Conservation (phyloP, 2,888 invertebrate species). For the Trypoxylon attenuatum region DNA sequence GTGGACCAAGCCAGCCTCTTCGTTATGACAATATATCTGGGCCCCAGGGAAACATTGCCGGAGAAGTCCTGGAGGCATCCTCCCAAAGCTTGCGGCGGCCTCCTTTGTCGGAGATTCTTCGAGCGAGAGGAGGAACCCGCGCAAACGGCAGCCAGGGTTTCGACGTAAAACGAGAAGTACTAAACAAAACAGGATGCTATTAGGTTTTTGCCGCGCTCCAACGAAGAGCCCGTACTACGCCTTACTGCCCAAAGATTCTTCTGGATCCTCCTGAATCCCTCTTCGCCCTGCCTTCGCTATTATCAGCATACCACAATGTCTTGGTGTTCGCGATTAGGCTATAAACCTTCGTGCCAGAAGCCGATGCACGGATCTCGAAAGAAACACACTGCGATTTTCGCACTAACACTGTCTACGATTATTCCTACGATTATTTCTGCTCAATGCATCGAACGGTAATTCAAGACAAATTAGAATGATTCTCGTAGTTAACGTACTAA, state of each 20-base stretch:
- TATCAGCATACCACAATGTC: background rate
- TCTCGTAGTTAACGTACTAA: too few relatives aligned
- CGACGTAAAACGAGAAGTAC: constrained; percentile 50
- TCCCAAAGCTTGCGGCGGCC: constrained; percentile 58
- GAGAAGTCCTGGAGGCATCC: constrained; percentile 58
- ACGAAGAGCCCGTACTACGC: background rate
- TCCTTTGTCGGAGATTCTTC: constrained; percentile 71
- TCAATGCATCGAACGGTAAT: too few relatives aligned
- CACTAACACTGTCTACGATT: too few relatives aligned
- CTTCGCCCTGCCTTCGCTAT: background rate
- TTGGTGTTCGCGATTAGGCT: background rate
- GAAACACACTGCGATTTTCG: background rate
- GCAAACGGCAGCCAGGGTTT: constrained; percentile 24
- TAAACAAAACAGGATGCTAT: constrained; percentile 55
- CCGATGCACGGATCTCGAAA: background rate
- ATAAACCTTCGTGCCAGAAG: background rate
- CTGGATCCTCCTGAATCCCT: too few relatives aligned
- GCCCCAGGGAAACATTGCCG: constrained; percentile 58
- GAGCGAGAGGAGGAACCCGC: constrained; percentile 56
- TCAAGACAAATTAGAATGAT: too few relatives aligned
- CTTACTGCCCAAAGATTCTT: background rate
- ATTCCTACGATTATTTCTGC: too few relatives aligned
- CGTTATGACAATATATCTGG: constrained; percentile 58
- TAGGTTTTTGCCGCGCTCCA: constrained; percentile 45
- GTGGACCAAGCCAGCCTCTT: constrained; percentile 37